Evolutionary conservation across 2,888 invertebrate genomes (phyloP), one percentile per base, ranked within the genome.

Genomic region (Digitonthophagus gazella): DNA sequence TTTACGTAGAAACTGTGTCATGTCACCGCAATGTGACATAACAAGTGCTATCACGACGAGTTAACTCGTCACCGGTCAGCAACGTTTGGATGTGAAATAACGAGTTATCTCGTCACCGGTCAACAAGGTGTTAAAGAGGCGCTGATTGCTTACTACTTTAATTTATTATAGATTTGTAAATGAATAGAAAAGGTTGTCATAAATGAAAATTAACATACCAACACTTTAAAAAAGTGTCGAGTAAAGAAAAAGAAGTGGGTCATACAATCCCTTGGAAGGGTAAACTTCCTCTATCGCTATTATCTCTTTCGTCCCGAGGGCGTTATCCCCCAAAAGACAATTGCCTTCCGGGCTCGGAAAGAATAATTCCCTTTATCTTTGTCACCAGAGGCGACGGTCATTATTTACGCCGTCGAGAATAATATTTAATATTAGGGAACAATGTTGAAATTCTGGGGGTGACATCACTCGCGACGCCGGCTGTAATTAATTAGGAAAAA

Each of bases 391-490:
- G 61, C 18, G 61, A n/a, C 61, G 61, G 61, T 61, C 61, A 61
- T 61, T 61, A 61, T 61, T 61, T 61, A 61, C 61, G 61, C 20
- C 58, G 58, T 16, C 61, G 20, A 19, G 20, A 18, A 20, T 61
- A 61, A 61, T 61, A 61, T 61, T 61, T 61, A 61, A 61, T 61
- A 61, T 61, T 61, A 61, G 61, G 11, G 61, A 61, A 61, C 61
- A 61, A 61, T 61, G 61, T 61, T 61, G 19, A 19, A 61, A 61
- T 61, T 18, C 61, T 61, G 61, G n/a, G 61, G 61, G 61, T 61
- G 61, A 58, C 58, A 19, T 19, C 18, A 58, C 58, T 58, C 58
- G 58, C 19, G 58, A 61, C 61, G n/a, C n/a, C 18, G 18, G 18
- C 28, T 44, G 61, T 61, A 61, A 61, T 61, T 61, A 61, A 61